Evolutionary conservation across 2,113 vertebrate species (phyloP), one percentile per base, ranked within the genome.

Genomic region (Quiscalus mexicanus): DNA sequence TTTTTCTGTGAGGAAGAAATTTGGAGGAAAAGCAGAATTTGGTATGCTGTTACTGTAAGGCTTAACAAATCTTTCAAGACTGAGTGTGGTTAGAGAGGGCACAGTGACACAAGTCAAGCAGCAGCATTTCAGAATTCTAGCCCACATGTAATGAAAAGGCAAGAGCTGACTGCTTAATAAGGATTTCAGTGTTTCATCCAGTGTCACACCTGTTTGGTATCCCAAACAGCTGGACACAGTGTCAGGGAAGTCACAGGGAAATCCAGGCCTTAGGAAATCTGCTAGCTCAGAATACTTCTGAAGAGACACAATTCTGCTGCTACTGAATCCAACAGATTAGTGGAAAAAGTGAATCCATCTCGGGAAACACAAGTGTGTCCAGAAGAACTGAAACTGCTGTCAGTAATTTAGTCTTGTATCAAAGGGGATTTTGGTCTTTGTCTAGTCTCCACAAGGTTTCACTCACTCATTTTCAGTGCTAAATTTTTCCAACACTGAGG

Each of bases 131-230:
- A 84, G 73, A 52, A 59, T 89, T 91, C 60, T 64, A 41, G 56
- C 18, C 35, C 65, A 56, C 22, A 6, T n/a, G 4, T 87, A 95
- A 95, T 94, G 89, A 95, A 75, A 92, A 90, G 87, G 52, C 35
- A 83, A 35, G 71, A 90, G 76, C 56, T 55, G 89, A 74, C 73
- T 85, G 37, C 28, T 69, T 86, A 91, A 86, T 74, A 27, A 86
- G 52, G 39, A 49, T 60, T 37, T 37, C 35, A 37, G 58, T 60
- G 12, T 63, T 85, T 25, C 59, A 63, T 41, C 24, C 60, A 33
- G 24, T 83, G 90, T 84, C 50, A 77, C 47, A 81, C 35, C 44
- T 53, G 9, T 47, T 76, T 82, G 55, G 71, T 70, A 20, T 69
- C 75, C 60, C 47, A 50, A 50, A 50, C 25, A 35, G 44, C 19